phyloP scores from a whole-genome alignment of 2,113 vertebrate species.

The Arvicanthis niloticus region DNA sequence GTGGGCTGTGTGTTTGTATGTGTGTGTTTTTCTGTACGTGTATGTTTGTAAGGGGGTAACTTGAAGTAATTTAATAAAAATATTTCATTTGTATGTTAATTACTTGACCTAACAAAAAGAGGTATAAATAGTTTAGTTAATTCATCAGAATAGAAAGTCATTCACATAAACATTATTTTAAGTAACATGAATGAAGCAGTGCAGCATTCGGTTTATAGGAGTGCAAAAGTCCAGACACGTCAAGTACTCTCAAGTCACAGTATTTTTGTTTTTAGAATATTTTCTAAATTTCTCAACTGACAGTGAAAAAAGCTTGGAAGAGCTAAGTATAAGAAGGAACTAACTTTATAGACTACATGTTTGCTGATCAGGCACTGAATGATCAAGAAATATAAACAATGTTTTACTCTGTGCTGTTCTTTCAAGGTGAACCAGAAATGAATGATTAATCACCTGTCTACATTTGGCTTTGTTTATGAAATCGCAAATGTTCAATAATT shows the following conservation, averaged over 20 bases:
- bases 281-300: not conserved
- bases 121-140: not conserved
- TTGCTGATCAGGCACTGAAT: not conserved
- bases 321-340: not conserved
- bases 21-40: not conserved
- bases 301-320: not conserved
- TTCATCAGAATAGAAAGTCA: not conserved
- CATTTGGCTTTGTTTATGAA: constrained; percentile 77
- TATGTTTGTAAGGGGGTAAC: not conserved
- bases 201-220: not conserved
- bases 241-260: not conserved
- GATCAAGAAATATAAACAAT: constrained; percentile 13
- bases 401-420: constrained; percentile 40
- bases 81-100: not conserved
- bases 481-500: constrained; percentile 75
- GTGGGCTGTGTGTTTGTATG: fast-evolving
- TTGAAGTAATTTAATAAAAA: not conserved
- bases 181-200: not conserved
- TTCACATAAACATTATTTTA: not conserved
- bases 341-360: not conserved
- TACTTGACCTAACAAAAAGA: not conserved
- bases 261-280: not conserved
- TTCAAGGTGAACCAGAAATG: constrained; percentile 75
- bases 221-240: not conserved
- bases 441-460: constrained; percentile 77